Percentiles rank a stretch among this genome's conserved stretches.
These are phyloP conservation scores for Shinisaurus crocodilurus DNA, from an alignment of 2,113 vertebrate genomes.

Conservation along the genomic window DNA sequence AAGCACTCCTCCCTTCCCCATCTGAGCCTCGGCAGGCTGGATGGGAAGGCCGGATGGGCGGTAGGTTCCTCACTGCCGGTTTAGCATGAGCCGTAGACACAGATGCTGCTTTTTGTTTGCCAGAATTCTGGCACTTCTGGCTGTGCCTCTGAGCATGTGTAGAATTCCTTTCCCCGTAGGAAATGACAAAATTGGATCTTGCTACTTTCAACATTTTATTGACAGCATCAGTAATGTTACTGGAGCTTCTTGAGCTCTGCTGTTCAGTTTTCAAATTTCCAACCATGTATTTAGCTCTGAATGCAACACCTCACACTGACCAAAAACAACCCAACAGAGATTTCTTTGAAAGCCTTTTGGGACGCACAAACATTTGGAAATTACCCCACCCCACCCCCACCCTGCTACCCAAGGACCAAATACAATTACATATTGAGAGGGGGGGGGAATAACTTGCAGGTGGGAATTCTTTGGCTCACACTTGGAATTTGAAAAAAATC, in stretches of 20 bases:
- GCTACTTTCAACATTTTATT: neutral
- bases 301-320: neutral
- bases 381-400: slow-evolving; percentile 7
- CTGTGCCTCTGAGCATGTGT: neutral
- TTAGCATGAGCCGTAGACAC: no score
- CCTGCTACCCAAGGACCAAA: neutral
- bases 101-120: neutral
- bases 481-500: neutral
- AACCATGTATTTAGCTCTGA: neutral
- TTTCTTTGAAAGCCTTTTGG: neutral
- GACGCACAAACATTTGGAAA: neutral
- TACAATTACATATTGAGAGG: neutral
- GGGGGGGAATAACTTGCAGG: neutral
- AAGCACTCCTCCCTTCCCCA: no score
- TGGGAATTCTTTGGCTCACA: slow-evolving; percentile 24
- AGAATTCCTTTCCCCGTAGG: neutral
- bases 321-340: neutral
- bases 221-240: neutral
- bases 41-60: no score
- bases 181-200: neutral
- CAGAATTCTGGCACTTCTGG: neutral
- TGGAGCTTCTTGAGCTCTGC: neutral
- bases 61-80: no score
- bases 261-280: neutral
- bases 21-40: no score